Conservation (phyloP, 2,888 invertebrate species). For the Chymomyza fuscimana region DNA sequence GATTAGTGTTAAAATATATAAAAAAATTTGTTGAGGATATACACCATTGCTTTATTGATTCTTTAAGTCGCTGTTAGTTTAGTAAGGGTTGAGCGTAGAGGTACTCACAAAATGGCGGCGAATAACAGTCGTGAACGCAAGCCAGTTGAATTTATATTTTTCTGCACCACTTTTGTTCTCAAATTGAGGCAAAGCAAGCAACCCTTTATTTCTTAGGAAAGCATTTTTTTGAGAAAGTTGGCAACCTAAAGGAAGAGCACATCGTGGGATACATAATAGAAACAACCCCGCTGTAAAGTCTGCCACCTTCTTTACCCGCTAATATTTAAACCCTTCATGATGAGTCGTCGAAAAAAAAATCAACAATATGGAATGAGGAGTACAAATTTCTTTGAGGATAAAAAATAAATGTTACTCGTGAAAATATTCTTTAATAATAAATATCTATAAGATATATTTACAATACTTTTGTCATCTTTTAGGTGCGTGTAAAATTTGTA, state of each 20-base stretch:
- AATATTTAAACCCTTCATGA: background rate
- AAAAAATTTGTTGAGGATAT: background rate
- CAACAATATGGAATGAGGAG: background rate
- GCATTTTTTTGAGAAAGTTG: conserved; percentile 23
- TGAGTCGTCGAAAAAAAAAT: background rate
- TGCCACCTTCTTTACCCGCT: background rate
- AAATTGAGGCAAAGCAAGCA: conserved; percentile 31
- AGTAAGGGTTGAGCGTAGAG: background rate
- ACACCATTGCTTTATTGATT: background rate
- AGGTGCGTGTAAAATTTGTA: no score
- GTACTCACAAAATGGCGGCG: background rate
- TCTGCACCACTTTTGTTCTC: conserved; percentile 8
- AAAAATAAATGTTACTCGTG: no score
- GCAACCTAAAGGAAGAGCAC: background rate
- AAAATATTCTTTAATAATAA: no score
- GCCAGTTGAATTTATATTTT: background rate
- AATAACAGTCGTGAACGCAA: background rate
- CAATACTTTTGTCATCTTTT: no score
- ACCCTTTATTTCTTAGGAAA: conserved; percentile 14
- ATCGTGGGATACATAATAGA: background rate
- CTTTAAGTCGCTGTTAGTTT: background rate
- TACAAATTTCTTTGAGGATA: background rate
- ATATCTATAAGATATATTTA: no score
- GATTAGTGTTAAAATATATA: no score
- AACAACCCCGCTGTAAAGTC: background rate